Conservation (phyloP, 2,797 vertebrate species). For the Carcharodon carcharias region DNA sequence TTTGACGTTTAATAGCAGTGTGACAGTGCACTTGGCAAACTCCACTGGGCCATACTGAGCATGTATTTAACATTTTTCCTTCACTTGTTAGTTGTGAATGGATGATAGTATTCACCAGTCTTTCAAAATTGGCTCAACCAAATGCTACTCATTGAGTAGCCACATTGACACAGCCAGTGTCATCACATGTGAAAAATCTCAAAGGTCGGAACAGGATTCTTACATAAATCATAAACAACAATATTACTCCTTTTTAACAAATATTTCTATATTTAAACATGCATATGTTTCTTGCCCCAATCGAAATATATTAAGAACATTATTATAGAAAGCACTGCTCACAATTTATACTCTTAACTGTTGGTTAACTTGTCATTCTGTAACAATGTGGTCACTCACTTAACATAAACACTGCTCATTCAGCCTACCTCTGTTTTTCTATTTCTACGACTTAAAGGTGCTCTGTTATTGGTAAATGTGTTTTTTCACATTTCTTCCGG, state of each 20-base stretch:
- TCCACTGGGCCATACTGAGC: neutral
- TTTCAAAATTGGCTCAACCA: neutral
- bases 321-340: too few species aligned
- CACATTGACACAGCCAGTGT: neutral
- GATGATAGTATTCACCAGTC: neutral
- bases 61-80: neutral
- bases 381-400: conserved; percentile 13
- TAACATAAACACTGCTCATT: neutral
- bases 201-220: neutral
- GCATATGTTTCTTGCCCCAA: neutral
- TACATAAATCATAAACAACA: neutral
- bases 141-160: neutral
- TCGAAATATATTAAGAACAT: neutral
- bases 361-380: conserved; percentile 40
- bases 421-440: conserved; percentile 13
- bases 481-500: neutral
- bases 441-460: neutral
- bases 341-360: conserved; percentile 38
- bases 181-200: neutral
- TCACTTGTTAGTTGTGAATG: neutral
- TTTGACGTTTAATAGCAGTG: conserved; percentile 22
- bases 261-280: neutral
- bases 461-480: neutral
- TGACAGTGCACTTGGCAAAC: neutral
- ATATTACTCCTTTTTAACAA: neutral